These are phyloP conservation scores for Megathymus violae DNA, from an alignment of 1,140 invertebrate genomes.

Conservation along the genomic window DNA sequence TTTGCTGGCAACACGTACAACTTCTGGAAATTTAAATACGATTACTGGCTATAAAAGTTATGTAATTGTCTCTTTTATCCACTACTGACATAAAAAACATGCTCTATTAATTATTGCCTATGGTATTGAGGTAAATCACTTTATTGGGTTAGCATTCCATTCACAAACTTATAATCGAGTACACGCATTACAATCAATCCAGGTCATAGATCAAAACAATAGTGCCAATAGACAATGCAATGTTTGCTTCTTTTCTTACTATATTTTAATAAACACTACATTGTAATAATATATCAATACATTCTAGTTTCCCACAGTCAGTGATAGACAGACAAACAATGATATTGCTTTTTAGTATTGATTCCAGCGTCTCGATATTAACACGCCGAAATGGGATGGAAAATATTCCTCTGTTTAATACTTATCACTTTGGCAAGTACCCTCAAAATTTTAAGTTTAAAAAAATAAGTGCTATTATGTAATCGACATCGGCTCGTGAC, in stretches of 20 bases:
- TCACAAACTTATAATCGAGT: too few species aligned
- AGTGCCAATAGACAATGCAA: constrained; percentile 27
- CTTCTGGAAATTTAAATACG: too few species aligned
- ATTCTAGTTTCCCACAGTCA: constrained; percentile 37
- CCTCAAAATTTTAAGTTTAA: background rate
- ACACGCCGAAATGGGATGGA: constrained; percentile 2
- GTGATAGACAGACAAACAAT: constrained; percentile 24
- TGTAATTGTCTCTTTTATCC: too few species aligned
- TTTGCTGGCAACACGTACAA: too few species aligned
- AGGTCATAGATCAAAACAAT: background rate
- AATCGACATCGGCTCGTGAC: too few species aligned
- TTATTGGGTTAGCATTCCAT: too few species aligned
- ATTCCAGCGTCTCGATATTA: background rate
- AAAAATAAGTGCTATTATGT: too few species aligned
- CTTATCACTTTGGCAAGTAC: constrained; percentile 1
- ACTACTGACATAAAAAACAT: too few species aligned
- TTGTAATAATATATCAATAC: constrained; percentile 37
- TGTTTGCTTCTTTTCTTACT: constrained; percentile 22
- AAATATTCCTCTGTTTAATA: background rate
- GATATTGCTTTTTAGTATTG: constrained; percentile 14
- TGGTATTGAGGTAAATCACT: too few species aligned
- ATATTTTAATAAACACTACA: constrained; percentile 34
- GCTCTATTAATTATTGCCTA: too few species aligned
- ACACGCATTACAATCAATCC: too few species aligned
- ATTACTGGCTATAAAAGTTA: too few species aligned